Base-by-base conservation (phyloP, 23 tunicate species). In the Ascidia mentula region DNA sequence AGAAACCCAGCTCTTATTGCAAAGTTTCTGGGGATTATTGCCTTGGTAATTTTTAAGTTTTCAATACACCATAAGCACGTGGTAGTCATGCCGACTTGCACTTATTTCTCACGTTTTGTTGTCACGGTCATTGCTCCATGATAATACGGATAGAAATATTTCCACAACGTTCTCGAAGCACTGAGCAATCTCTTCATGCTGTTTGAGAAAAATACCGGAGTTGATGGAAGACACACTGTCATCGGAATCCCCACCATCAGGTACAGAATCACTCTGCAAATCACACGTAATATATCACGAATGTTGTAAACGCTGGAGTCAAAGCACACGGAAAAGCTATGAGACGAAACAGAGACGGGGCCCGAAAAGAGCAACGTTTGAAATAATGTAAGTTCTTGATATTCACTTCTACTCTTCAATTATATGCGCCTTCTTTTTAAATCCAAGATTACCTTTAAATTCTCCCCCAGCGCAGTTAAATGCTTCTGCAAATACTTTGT, bases 401-500 rank as follows among this genome's bases (percentile, higher is more conserved):
- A n/a, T n/a, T n/a, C n/a, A n/a, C n/a, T n/a, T n/a, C n/a, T n/a
- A n/a, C n/a, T n/a, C n/a, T n/a, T n/a, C n/a, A n/a, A n/a, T n/a
- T n/a, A n/a, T n/a, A n/a, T n/a, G n/a, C n/a, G n/a, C 32, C 72
- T 26, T 12, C 32, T 31, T 69, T 69, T 69, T 26, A 69, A 69
- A 69, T 69, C 9, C 15, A 26, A 31, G 36, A 59, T 4, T n/a
- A 82, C 82, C 76, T 85, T 40, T 15, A 85, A 77, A 40, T 85
- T 60, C 5, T 59, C 24, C 22, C 40, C 37, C 17, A 90, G 34
- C 46, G 34, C 34, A 31, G 82, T 86, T 38, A 91, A 80, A 46
- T 91, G 97, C 4, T 37, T 60, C 69, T 86, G 86, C 69, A 91
- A 53, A 72, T 82, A 20, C 36, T 87, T 89, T 4, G 86, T 35